Evolutionary conservation across 2,888 invertebrate species (phyloP).

Genomic region (Ophion costatus): DNA sequence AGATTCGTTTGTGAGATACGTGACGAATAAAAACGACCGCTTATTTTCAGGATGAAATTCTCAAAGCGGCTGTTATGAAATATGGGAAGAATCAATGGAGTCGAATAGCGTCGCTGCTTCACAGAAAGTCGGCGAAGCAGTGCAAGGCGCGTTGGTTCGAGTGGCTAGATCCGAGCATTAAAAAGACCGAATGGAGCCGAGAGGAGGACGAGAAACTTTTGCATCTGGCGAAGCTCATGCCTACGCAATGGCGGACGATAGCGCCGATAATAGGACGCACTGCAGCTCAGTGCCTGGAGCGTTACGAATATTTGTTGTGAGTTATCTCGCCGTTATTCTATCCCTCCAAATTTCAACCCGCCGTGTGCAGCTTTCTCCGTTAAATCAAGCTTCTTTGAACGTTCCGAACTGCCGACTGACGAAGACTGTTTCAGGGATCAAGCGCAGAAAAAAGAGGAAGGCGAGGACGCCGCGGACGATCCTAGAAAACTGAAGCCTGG

Average conservation of each 20-base stretch:
- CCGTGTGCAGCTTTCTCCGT: background rate
- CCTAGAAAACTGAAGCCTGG: slow-evolving; percentile 99
- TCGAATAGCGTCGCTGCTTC: slow-evolving; percentile 98
- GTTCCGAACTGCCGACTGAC: background rate
- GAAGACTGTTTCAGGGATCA: slow-evolving; percentile 90
- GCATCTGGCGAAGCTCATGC: slow-evolving; percentile 99
- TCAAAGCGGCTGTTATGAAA: slow-evolving; percentile 99
- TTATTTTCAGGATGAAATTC: slow-evolving; percentile 96
- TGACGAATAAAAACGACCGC: slow-evolving; percentile 13
- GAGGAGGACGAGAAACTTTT: slow-evolving; percentile 99
- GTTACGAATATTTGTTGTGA: slow-evolving; percentile 98
- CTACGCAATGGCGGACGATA: slow-evolving; percentile 99
- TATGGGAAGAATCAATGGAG: slow-evolving; percentile 99
- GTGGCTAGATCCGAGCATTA: slow-evolving; percentile 99
- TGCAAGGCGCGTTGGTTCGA: slow-evolving; percentile 99
- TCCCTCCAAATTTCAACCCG: too few relatives aligned
- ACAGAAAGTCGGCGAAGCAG: slow-evolving; percentile 99
- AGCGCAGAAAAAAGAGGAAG: slow-evolving; percentile 98
- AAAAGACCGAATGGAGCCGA: slow-evolving; percentile 99
- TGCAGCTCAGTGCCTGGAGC: slow-evolving; percentile 98
- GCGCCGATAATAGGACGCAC: slow-evolving; percentile 99
- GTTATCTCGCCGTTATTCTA: slow-evolving; percentile 77
- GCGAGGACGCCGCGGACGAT: slow-evolving; percentile 96
- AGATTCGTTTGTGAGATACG: background rate
- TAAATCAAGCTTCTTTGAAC: background rate